Evolutionary conservation across 1,140 invertebrate genomes (phyloP), one percentile per base, ranked within the genome.

Genomic region (Camponotus pennsylvanicus): DNA sequence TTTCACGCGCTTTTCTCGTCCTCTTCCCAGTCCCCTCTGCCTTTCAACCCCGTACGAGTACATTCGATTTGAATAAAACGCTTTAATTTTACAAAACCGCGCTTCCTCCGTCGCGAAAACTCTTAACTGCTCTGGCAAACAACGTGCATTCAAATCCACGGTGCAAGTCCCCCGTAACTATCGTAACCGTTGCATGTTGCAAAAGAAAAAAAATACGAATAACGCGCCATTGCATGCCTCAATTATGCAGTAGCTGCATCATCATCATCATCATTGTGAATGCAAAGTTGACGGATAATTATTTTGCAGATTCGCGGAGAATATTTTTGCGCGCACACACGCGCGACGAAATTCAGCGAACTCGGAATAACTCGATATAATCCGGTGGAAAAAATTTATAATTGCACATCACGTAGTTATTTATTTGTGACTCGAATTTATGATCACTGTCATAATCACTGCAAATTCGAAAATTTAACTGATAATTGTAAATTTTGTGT

Each of bases 11-110:
- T 64, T 84, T 64, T 63, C 82, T 40, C 73, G 70, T 15, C 32
- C 37, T 13, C 7, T 40, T 42, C 21, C 42, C 3, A 11, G 42
- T 45, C 11, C 13, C 3, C 15, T 32, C 21, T 32, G 3, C 42
- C 13, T 8, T 34, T 0, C 8, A 21, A 9, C n/a, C 21, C 0
- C 32, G 69, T 37, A 27, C 37, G 61, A 52, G 40, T 75, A 75
- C 79, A 73, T 83, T 83, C 69, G 79, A 83, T 83, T 83, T 83
- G 79, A 83, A 83, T 83, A 83, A 75, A 83, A 73, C 69, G 79
- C 69, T 75, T 83, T 83, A 83, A 83, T 91, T 91, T 91, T 87
- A 85, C 86, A 90, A 88, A 78, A 73, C 79, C 79, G 63, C 71
- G 27, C 15, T 55, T 45, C 64, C 18, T 63, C 49, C n/a, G 77